phyloP scores from a whole-genome alignment of 2,797 vertebrate genomes.

The Macrochelys suwanniensis region DNA sequence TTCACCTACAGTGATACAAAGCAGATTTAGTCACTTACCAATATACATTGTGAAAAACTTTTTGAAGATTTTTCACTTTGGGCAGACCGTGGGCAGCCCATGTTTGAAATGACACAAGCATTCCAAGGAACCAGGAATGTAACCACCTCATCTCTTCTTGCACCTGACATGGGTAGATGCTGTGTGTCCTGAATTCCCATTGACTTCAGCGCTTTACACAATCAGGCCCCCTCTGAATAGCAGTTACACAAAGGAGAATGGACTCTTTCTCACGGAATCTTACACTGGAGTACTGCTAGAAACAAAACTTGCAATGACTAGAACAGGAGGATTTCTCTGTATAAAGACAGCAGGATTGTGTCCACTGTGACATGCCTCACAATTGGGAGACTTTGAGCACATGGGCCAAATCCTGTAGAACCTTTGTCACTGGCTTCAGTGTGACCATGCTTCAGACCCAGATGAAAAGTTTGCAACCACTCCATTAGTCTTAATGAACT shows the following conservation, averaged over 20 bases:
- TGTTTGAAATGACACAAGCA: background rate
- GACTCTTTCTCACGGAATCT: background rate
- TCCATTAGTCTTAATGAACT: accelerated
- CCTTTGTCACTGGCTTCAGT: background rate
- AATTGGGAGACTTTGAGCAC: background rate
- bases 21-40: background rate
- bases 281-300: accelerated
- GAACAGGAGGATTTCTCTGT: background rate
- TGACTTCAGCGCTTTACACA: background rate
- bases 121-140: background rate
- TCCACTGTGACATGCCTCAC: background rate
- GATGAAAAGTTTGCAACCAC: background rate
- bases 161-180: background rate
- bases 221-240: background rate
- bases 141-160: too few species aligned
- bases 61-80: background rate
- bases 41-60: background rate
- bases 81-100: background rate
- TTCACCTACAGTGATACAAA: background rate
- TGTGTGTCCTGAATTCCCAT: background rate
- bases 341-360: accelerated
- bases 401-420: background rate
- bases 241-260: too few species aligned
- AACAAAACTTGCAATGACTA: background rate
- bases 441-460: background rate